Evolutionary conservation across 1,140 invertebrate genomes (phyloP).

Genomic region (Drosophila quadrilineata): DNA sequence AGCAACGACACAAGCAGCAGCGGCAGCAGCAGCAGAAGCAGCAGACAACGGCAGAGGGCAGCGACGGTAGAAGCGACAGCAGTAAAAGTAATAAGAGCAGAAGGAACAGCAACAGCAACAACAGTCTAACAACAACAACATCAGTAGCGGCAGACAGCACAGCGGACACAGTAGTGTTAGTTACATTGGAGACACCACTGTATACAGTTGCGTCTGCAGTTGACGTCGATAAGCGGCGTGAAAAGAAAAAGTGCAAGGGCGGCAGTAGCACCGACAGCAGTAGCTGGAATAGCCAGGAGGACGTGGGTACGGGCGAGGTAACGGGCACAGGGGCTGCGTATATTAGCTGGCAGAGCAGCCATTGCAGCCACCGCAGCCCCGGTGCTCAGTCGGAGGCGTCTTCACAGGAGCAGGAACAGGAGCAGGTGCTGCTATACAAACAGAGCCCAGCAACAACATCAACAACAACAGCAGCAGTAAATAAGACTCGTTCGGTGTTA

Average conservation of each 20-base stretch:
- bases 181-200: constrained; percentile 22
- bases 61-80: constrained; percentile 16
- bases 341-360: constrained; percentile 75
- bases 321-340: constrained; percentile 76
- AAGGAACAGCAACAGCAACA: constrained; percentile 10
- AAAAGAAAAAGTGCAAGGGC: neutral
- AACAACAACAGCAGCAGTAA: constrained; percentile 16
- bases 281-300: constrained; percentile 27
- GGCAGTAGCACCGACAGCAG: constrained; percentile 3
- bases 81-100: constrained; percentile 25
- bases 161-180: constrained; percentile 12
- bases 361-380: constrained; percentile 78
- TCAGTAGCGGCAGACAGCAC: constrained; percentile 1
- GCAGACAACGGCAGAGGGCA: constrained; percentile 8
- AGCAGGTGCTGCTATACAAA: constrained; percentile 23
- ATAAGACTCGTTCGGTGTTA: constrained; percentile 38
- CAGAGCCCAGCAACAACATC: constrained; percentile 1
- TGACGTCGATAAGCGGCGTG: constrained; percentile 15
- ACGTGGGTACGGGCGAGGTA: constrained; percentile 51
- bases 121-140: constrained; percentile 3
- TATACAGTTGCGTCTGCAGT: constrained; percentile 21
- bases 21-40: constrained; percentile 16
- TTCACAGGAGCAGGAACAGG: constrained; percentile 22
- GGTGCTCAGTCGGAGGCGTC: constrained; percentile 65
- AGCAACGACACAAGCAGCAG: constrained; percentile 35